Conservation (phyloP, 2,113 vertebrate genomes). For the Rutilus rutilus region DNA sequence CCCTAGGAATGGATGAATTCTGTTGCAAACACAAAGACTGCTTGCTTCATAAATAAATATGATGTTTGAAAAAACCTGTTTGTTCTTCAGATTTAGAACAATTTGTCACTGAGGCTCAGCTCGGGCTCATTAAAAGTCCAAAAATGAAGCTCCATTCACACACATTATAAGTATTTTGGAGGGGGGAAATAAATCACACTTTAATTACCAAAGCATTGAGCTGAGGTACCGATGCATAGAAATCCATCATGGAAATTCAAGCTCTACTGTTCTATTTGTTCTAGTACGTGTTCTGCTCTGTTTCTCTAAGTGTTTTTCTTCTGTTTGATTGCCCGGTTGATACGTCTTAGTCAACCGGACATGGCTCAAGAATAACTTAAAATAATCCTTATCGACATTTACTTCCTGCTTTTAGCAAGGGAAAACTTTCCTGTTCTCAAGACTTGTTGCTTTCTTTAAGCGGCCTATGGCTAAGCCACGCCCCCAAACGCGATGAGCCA, state of each 20-base stretch:
- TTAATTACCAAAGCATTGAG: constrained; percentile 4
- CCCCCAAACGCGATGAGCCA: too few relatives aligned
- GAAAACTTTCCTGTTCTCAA: constrained; percentile 10
- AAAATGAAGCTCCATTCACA: not conserved
- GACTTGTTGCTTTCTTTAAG: not conserved
- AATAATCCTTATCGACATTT: constrained; percentile 32
- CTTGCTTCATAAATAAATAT: constrained; percentile 5
- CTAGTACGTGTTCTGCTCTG: not conserved
- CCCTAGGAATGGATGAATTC: not conserved
- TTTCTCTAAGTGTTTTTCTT: not conserved
- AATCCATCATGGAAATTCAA: not conserved
- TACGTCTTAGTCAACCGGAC: not conserved
- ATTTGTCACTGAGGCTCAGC: not conserved
- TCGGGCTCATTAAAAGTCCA: not conserved
- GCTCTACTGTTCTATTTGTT: not conserved
- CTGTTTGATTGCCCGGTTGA: not conserved
- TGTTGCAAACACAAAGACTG: constrained; percentile 5
- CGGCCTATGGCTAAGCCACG: too few relatives aligned
- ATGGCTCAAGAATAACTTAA: not conserved
- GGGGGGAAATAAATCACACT: not conserved
- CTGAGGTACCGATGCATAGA: not conserved
- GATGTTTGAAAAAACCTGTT: not conserved
- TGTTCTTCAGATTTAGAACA: not conserved
- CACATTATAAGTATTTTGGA: not conserved
- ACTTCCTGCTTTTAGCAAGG: constrained; percentile 38